phyloP scores from a whole-genome alignment of 2,113 vertebrate genomes.

The Hiodon alosoides region DNA sequence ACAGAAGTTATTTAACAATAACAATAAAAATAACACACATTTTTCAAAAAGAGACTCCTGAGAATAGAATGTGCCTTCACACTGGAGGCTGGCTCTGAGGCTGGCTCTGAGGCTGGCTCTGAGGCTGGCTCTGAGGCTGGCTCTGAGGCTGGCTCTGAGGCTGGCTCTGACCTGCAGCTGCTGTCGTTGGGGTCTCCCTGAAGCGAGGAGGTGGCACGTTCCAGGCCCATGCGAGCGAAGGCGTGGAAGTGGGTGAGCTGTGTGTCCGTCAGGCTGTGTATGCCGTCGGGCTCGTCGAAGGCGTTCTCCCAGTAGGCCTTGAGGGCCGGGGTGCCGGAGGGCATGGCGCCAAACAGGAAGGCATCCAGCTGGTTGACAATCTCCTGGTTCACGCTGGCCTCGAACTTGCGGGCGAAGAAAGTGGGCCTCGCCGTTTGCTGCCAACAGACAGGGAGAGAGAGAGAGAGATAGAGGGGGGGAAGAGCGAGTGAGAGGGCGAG shows the following conservation, averaged over 20 bases:
- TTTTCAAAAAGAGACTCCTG: too few species aligned
- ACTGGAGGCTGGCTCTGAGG: too few species aligned
- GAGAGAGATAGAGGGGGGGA: not conserved
- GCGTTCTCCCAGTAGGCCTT: constrained; percentile 90
- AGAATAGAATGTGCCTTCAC: too few species aligned
- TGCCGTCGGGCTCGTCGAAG: constrained; percentile 82
- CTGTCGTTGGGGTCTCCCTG: constrained; percentile 70
- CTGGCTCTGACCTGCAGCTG: constrained; percentile 79
- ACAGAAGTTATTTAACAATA: too few species aligned
- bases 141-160: not conserved
- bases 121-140: not conserved
- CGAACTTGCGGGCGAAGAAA: constrained; percentile 96
- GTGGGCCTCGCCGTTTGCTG: constrained; percentile 94
- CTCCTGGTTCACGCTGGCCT: constrained; percentile 94
- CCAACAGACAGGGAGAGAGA: constrained; percentile 8
- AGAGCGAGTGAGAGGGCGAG: not conserved
- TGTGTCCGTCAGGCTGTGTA: constrained; percentile 74
- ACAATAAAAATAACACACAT: too few species aligned
- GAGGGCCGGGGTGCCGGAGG: constrained; percentile 71
- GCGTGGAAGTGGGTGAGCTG: constrained; percentile 84
- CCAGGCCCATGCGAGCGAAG: constrained; percentile 80
- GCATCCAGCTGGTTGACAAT: constrained; percentile 89
- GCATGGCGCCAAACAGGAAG: constrained; percentile 83
- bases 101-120: not conserved
- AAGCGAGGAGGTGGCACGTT: constrained; percentile 65